Conservation (phyloP, 1,140 invertebrate genomes). For the Cherax quadricarinatus region DNA sequence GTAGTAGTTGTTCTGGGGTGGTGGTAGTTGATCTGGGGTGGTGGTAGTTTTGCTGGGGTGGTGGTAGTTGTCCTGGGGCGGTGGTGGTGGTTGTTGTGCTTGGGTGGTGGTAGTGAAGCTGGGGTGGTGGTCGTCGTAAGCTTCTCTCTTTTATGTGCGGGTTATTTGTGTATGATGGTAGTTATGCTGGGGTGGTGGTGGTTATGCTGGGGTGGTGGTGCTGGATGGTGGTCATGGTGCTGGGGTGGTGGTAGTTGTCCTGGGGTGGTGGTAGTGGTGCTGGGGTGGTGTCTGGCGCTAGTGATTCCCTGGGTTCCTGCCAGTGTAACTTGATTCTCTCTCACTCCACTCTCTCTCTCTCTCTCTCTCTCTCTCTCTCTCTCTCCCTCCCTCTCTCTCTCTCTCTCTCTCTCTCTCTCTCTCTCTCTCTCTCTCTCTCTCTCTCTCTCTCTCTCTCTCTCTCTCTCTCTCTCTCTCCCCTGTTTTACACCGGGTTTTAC, state of each 20-base stretch:
- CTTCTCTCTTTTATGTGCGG: no score
- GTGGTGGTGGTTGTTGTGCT: neutral
- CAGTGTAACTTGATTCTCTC: neutral
- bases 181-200: neutral
- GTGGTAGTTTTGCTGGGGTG: no score
- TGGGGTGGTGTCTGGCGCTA: neutral
- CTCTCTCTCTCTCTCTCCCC: no score
- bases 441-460: no score
- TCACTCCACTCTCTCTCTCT: neutral
- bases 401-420: no score
- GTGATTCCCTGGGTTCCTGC: neutral
- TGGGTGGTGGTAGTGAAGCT: neutral
- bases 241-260: neutral
- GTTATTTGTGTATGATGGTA: no score
- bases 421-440: no score
- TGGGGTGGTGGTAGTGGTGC: neutral
- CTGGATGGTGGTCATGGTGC: neutral
- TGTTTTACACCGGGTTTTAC: no score
- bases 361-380: slow-evolving; percentile 1
- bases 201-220: neutral
- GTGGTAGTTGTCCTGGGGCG: no score
- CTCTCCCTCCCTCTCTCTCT: neutral
- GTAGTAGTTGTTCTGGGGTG: no score
- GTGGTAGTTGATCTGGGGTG: no score
- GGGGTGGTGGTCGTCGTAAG: neutral